Evolutionary conservation across 2,797 vertebrate genomes (phyloP).

Genomic region (Lagorchestes hirsutus): DNA sequence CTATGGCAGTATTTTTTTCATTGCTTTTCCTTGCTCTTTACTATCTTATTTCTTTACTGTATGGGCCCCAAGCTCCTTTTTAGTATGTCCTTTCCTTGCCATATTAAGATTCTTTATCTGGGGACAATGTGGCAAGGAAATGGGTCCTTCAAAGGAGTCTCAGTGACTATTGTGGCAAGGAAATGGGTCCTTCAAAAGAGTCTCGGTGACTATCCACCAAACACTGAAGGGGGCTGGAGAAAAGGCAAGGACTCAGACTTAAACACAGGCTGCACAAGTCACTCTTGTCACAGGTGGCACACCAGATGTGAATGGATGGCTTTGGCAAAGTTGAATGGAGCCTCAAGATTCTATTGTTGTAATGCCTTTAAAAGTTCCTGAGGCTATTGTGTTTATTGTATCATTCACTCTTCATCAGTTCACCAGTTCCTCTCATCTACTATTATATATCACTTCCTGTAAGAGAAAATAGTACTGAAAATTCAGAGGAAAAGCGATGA

Average conservation of each 20-base stretch:
- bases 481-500: neutral
- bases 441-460: neutral
- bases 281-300: neutral
- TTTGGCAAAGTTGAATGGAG: neutral
- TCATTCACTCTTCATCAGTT: neutral
- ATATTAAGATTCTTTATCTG: neutral
- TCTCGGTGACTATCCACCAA: neutral
- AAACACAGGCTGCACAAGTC: neutral
- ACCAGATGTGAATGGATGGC: neutral
- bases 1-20: neutral
- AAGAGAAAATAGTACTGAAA: neutral
- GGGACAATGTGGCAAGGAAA: neutral
- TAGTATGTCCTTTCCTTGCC: neutral
- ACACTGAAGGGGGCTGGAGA: neutral
- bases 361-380: neutral
- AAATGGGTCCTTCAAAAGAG: neutral
- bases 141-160: neutral
- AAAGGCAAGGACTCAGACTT: fast-evolving
- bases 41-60: neutral
- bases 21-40: neutral
- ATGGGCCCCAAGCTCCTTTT: neutral
- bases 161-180: neutral
- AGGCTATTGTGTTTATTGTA: neutral
- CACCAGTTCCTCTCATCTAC: neutral
- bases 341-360: neutral